Evolutionary conservation across 2,797 vertebrate species (phyloP).

Genomic region (Cephalopachus bancanus): DNA sequence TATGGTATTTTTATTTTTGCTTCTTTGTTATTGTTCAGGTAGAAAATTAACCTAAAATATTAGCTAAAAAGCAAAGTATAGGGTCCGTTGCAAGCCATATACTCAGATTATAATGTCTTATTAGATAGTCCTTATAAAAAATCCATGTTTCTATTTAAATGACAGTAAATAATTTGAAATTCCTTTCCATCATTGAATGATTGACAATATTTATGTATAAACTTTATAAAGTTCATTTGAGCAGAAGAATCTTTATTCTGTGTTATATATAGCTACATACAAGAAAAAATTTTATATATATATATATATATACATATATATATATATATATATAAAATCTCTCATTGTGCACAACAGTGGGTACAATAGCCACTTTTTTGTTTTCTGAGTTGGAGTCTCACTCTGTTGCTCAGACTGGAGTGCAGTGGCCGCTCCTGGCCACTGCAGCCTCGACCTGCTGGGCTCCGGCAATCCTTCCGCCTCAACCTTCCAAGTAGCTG

Average conservation of each 20-base stretch:
- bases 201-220: background rate
- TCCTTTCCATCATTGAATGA: background rate
- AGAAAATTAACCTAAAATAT: conserved; percentile 11
- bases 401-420: no score
- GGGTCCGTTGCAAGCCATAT: background rate
- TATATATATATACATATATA: no score
- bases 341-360: background rate
- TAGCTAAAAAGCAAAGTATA: background rate
- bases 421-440: no score
- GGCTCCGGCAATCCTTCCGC: no score
- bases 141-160: conserved; percentile 11
- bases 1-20: background rate
- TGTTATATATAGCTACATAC: background rate
- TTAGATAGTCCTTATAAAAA: background rate
- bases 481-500: no score
- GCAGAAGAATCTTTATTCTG: background rate
- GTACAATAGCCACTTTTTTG: no score
- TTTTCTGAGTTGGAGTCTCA: no score
- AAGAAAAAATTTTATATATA: background rate
- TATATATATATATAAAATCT: background rate
- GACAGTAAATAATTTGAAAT: background rate
- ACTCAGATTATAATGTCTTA: background rate
- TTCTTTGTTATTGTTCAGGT: background rate
- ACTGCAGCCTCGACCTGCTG: no score
- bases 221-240: background rate